These are phyloP conservation scores for Drosophila nigricruria DNA, from an alignment of 2,888 invertebrate genomes.

Conservation along the genomic window DNA sequence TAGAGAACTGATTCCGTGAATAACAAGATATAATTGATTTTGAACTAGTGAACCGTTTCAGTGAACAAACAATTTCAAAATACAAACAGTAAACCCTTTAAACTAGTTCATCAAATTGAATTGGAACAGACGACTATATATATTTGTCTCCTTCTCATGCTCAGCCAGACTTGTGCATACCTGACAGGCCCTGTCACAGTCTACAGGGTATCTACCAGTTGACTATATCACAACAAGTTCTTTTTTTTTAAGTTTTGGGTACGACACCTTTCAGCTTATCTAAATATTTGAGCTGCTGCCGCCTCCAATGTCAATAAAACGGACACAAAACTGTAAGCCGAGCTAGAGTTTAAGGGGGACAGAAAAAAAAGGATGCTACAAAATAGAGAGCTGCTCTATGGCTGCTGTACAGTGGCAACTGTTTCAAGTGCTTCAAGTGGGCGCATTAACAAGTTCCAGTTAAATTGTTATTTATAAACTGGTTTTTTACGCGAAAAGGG, in stretches of 20 bases:
- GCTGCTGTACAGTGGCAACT: not conserved
- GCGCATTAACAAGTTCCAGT: not conserved
- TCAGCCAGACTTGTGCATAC: too few species aligned
- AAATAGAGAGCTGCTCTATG: not conserved
- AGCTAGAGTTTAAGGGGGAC: not conserved
- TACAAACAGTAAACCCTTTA: too few species aligned
- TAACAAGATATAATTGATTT: not conserved
- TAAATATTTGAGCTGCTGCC: constrained; percentile 64
- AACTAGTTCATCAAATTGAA: not conserved
- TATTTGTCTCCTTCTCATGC: too few species aligned
- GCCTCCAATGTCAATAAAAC: constrained; percentile 62
- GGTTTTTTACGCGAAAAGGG: not conserved
- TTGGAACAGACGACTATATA: not conserved
- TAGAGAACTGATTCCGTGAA: not conserved
- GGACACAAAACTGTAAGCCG: constrained; percentile 32
- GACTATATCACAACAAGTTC: not conserved
- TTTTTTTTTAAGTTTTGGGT: constrained; percentile 26
- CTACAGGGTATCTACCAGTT: not conserved
- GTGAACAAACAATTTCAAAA: not conserved
- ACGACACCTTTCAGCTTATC: constrained; percentile 66
- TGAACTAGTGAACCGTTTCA: not conserved
- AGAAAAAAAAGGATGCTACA: not conserved
- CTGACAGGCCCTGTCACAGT: not conserved
- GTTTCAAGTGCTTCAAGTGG: not conserved
- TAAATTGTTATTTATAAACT: constrained; percentile 10